These are phyloP conservation scores for Actinopyga echinites DNA, from an alignment of 53 echinoderm and acorn worm genomes.

Conservation along the genomic window DNA sequence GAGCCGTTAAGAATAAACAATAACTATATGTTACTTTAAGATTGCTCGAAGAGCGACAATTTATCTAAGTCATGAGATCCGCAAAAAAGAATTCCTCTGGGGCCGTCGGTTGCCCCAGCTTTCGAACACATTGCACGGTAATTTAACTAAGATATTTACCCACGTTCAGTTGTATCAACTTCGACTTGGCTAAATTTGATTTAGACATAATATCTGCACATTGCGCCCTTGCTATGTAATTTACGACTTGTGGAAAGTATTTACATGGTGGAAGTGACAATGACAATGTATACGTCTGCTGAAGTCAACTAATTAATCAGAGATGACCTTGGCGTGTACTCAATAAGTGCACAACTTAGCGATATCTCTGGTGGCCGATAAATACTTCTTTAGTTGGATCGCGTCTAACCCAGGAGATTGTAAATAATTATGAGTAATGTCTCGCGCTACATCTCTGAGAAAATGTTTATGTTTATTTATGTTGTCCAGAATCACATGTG, in stretches of 20 bases:
- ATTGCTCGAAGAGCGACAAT: too few species aligned
- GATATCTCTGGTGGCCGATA: constrained; percentile 14
- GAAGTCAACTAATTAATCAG: constrained; percentile 38
- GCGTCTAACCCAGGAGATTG: not conserved
- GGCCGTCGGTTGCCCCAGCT: constrained; percentile 13
- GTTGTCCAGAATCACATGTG: constrained; percentile 35
- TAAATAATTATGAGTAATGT: constrained; percentile 33
- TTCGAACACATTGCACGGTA: constrained; percentile 53
- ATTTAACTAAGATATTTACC: constrained; percentile 49
- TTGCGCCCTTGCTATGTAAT: not conserved
- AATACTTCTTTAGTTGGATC: constrained; percentile 3
- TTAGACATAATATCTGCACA: constrained; percentile 21
- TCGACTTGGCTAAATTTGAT: constrained; percentile 34
- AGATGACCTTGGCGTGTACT: constrained; percentile 20
- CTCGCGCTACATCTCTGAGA: not conserved
- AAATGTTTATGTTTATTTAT: constrained; percentile 41
- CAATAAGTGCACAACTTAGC: constrained; percentile 31
- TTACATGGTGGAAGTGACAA: not conserved
- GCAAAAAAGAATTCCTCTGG: too few species aligned
- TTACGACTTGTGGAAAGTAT: constrained; percentile 16
- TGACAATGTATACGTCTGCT: not conserved
- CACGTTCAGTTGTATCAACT: constrained; percentile 44
- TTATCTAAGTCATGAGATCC: too few species aligned
- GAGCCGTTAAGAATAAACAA: too few species aligned
- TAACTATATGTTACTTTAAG: too few species aligned